Conservation (phyloP, 2,113 vertebrate species). For the Sinocyclocheilus maitianheensis region DNA sequence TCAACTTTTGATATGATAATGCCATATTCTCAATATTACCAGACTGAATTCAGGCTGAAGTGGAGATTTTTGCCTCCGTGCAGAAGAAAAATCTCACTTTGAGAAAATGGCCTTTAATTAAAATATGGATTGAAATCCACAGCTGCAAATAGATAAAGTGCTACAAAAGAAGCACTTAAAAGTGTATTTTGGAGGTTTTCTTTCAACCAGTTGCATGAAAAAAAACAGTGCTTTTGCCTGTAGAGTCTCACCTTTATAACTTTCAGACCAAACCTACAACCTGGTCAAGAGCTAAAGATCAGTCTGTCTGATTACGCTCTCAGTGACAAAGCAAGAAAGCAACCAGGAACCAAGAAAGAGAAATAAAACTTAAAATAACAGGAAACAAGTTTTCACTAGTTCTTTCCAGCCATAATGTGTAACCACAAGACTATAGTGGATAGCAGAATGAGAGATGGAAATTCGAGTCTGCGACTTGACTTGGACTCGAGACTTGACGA, state of each 20-base stretch:
- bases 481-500: too few relatives aligned
- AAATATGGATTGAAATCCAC: neutral
- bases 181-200: neutral
- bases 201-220: neutral
- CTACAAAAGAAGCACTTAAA: neutral
- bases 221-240: neutral
- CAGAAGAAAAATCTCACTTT: neutral
- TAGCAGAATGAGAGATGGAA: neutral
- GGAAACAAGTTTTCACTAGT: constrained; percentile 1
- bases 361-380: neutral
- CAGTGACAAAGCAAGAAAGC: neutral
- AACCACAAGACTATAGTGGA: neutral
- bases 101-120: neutral
- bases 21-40: neutral
- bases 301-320: neutral
- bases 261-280: neutral
- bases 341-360: constrained; percentile 13
- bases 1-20: neutral
- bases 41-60: neutral
- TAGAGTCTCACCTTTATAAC: neutral
- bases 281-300: neutral
- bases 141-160: neutral
- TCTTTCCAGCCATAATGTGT: neutral
- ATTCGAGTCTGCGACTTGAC: neutral
- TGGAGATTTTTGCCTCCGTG: neutral